A percentile compares a stretch with the other conserved stretches of the same genome.
phyloP scores from a whole-genome alignment of 2,797 vertebrate species.

The Poecilia velifera region DNA sequence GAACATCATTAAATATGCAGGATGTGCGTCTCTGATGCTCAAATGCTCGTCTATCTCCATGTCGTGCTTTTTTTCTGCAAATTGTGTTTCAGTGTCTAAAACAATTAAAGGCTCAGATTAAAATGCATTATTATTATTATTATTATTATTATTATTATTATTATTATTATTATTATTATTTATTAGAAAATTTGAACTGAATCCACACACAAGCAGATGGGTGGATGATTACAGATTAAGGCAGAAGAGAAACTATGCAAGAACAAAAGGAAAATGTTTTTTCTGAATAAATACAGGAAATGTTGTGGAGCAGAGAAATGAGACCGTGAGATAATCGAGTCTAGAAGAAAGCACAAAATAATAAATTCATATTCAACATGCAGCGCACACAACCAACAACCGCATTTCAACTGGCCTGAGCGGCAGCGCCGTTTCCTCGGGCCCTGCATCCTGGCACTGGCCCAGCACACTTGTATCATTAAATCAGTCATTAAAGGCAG shows the following conservation, averaged over 20 bases:
- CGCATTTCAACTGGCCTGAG: constrained; percentile 75
- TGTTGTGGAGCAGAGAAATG: neutral
- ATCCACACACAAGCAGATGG: neutral
- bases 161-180: neutral
- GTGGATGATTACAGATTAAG: constrained; percentile 5
- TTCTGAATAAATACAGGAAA: constrained; percentile 22
- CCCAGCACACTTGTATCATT: constrained; percentile 80
- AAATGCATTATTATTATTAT: neutral
- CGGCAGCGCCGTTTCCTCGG: constrained; percentile 77
- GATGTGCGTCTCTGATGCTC: constrained; percentile 28
- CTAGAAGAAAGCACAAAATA: constrained; percentile 59
- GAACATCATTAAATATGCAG: too few species aligned
- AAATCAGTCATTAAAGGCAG: constrained; percentile 84
- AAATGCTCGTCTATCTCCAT: neutral
- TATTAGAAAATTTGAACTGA: neutral
- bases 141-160: neutral
- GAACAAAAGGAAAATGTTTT: constrained; percentile 19
- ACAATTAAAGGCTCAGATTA: too few species aligned
- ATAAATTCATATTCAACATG: constrained; percentile 77
- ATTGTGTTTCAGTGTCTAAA: too few species aligned
- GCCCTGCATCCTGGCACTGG: constrained; percentile 75
- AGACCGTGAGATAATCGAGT: constrained; percentile 16
- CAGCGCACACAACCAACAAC: constrained; percentile 77
- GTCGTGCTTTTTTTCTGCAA: neutral
- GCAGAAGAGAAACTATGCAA: constrained; percentile 4